A percentile compares a stretch with the other conserved stretches of the same genome.
Evolutionary conservation across 2,888 invertebrate genomes (phyloP).

Genomic region (Stenurella melanura): DNA sequence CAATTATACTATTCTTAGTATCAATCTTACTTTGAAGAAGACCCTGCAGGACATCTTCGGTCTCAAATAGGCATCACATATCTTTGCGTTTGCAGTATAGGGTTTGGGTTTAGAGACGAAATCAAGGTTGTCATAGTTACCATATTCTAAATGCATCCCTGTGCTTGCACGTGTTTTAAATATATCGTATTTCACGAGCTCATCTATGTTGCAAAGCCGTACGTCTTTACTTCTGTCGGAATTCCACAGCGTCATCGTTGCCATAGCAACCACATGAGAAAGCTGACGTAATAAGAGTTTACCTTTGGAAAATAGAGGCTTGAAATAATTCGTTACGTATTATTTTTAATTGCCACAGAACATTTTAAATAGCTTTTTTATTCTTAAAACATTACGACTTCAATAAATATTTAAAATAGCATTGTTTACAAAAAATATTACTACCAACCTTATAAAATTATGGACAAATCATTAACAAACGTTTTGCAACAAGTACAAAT

Average conservation of each 20-base stretch:
- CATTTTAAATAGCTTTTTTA: background rate
- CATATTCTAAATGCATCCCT: constrained; percentile 57
- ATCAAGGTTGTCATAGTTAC: constrained; percentile 65
- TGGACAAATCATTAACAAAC: background rate
- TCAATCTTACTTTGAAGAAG: constrained; percentile 20
- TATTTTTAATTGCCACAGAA: constrained; percentile 27
- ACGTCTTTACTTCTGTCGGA: constrained; percentile 57
- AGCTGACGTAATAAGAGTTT: constrained; percentile 66
- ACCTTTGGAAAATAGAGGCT: constrained; percentile 55
- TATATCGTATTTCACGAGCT: constrained; percentile 45
- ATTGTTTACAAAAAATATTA: constrained; percentile 17
- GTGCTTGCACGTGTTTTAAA: constrained; percentile 29
- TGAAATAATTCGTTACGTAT: constrained; percentile 25
- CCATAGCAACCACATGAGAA: constrained; percentile 67
- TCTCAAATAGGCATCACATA: constrained; percentile 51
- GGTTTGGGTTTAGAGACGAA: constrained; percentile 45
- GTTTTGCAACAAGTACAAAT: background rate
- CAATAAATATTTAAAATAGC: background rate
- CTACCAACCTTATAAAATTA: constrained; percentile 27
- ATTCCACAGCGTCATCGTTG: constrained; percentile 69
- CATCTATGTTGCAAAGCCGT: constrained; percentile 57
- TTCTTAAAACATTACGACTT: background rate
- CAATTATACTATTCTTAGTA: constrained; percentile 7
- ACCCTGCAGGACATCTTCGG: background rate
- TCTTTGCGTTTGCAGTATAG: constrained; percentile 40